Evolutionary conservation across 2,888 invertebrate genomes (phyloP), one percentile per base, ranked within the genome.

Genomic region (Oligia latruncula): DNA sequence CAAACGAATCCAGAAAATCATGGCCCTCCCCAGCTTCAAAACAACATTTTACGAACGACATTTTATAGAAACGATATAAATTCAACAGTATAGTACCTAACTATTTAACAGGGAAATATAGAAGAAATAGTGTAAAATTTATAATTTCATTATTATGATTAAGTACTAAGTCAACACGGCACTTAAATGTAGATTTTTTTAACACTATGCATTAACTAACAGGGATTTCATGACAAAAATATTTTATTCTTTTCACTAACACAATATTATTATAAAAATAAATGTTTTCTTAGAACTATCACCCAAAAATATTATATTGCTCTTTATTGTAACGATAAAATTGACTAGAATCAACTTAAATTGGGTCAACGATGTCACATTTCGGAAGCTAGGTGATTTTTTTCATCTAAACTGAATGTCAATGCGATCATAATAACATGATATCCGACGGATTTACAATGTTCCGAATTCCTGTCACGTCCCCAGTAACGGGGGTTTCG

Each of bases 21-120:
- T 98, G 97, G 62, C 98, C 96, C 92, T 98, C 98, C 35, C 97
- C 97, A 75, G 98, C 97, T 92, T 98, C 98, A 93, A 98, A 98
- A 95, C 98, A 98, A 95, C 98, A 98, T 93, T 98, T 98, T 85
- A 98, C 97, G 85, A 98, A 97, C 89, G 98, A 97, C 98, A 98
- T 98, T 90, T 85, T 88, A 82, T 62, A 40, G 4, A 73, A 82
- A 77, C 35, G 73, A 76, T 80, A 73, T 65, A 80, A 78, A 80
- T 85, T 82, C 71, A 85, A 86, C 74, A 71, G 64, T 84, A 79
- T 74, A 66, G n/a, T 20, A 29, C 29, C 29, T 29, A 80, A 79
- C 55, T 84, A 83, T 80, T n/a, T 77, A 87, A 83, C 83, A 86
- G 49, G 55, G 68, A 81, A 65, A 83, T 65, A 82, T 75, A 79